These are phyloP conservation scores for Drosophila peninsularis DNA, from an alignment of 2,888 invertebrate species.

Conservation along the genomic window DNA sequence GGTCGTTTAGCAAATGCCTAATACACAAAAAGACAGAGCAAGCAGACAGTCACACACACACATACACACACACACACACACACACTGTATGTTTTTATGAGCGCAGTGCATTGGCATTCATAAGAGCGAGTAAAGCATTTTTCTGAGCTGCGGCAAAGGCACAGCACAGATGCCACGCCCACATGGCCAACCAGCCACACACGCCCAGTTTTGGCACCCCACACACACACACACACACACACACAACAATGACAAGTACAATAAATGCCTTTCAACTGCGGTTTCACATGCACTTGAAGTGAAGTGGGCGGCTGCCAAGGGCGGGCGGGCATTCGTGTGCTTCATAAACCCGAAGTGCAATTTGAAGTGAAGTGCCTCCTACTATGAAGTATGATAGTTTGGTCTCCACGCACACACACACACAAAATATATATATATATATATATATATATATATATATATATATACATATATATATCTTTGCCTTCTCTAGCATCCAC, in stretches of 20 bases:
- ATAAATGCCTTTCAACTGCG: constrained; percentile 82
- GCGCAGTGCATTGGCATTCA: constrained; percentile 71
- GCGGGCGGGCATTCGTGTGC: constrained; percentile 28
- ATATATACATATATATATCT: neutral
- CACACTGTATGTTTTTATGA: constrained; percentile 61
- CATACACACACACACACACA: constrained; percentile 20
- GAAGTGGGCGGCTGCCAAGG: constrained; percentile 45
- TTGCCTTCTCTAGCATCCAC: neutral
- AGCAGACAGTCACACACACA: constrained; percentile 33
- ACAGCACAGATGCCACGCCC: constrained; percentile 28
- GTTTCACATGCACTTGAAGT: constrained; percentile 81
- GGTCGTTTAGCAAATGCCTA: constrained; percentile 80
- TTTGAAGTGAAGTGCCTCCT: constrained; percentile 77
- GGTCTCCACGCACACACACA: constrained; percentile 18
- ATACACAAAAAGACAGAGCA: constrained; percentile 59
- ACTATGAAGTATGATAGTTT: constrained; percentile 72
- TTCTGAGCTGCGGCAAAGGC: constrained; percentile 31
- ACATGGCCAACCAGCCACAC: neutral
- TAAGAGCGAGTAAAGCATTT: constrained; percentile 68
- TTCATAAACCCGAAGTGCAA: constrained; percentile 71
- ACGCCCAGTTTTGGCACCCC: constrained; percentile 6
- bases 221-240: constrained; percentile 32
- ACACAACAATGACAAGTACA: constrained; percentile 78
- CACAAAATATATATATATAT: neutral
- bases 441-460: neutral